A percentile compares a stretch with the other conserved stretches of the same genome.
phyloP scores from a whole-genome alignment of 92 coral and sea anemone species.

The Zoanthus sansibaricus region DNA sequence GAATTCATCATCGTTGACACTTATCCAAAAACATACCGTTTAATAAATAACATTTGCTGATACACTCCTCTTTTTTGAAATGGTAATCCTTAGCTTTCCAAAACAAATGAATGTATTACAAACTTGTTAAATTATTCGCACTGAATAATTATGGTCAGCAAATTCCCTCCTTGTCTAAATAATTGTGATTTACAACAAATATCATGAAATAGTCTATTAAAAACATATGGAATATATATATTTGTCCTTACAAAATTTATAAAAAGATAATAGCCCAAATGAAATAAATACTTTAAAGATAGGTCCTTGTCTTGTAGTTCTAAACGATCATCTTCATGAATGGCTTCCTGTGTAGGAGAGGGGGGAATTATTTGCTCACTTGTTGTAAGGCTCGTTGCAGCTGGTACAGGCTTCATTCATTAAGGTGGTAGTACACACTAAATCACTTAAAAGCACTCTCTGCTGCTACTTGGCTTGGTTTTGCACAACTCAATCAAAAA shows the following conservation, averaged over 20 bases:
- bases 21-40: conserved; percentile 37
- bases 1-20: conserved; percentile 40
- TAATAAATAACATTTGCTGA: conserved; percentile 34
- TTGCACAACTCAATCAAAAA: no score
- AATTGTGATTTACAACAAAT: conserved; percentile 15
- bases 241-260: conserved; percentile 30
- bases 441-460: no score
- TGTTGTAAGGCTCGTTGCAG: conserved; percentile 1
- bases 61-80: conserved; percentile 18
- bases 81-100: conserved; percentile 35
- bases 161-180: conserved; percentile 7
- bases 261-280: conserved; percentile 2
- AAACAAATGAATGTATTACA: conserved; percentile 27
- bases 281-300: conserved; percentile 31
- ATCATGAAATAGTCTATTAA: conserved; percentile 20
- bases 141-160: conserved; percentile 9
- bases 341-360: conserved; percentile 32
- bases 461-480: no score
- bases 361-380: conserved; percentile 24
- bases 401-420: conserved; percentile 32
- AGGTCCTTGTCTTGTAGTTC: conserved; percentile 46
- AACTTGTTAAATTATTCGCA: conserved; percentile 29
- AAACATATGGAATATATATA: conserved; percentile 18
- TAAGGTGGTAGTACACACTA: no score
- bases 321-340: conserved; percentile 42